Base-by-base conservation (phyloP, 2,888 invertebrate genomes). In the Polymixis flavicincta region DNA sequence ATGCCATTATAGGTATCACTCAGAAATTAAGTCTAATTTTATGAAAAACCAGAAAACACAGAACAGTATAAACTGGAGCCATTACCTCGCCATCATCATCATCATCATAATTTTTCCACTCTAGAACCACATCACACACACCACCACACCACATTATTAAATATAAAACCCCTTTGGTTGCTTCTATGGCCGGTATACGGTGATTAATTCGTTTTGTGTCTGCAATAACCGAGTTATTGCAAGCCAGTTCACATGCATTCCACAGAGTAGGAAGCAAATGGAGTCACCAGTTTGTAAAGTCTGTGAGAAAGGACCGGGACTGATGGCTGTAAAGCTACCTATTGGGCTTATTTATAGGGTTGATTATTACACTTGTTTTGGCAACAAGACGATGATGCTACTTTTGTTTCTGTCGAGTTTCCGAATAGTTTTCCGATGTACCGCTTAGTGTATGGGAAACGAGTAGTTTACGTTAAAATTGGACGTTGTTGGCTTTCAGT, bases 151-250 rank as follows among this genome's bases (percentile, higher is more conserved):
- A 50, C 71, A 84, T 84, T 82, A 82, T 84, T 84, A 67, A 81
- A 76, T 84, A 66, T 66, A 66, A 71, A 80, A 69, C 65, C 50
- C 70, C 69, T 69, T 80, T 76, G 57, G 80, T 48, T 37, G 48
- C 55, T 37, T 68, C 69, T 55, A 77, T 78, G 71, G 74, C 61
- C 66, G 59, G 57, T 73, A 67, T 68, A 76, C 69, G 71, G 82
- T 85, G 78, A 89, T 89, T 86, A 88, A 89, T 90, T 83, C 88
- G 83, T 83, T 88, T 82, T 87, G 83, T 89, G 85, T 82, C 73
- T 65, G 80, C 83, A 71, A 85, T 88, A 90, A 90, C 88, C 70
- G 13, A 78, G 85, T 90, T 89, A 89, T 76, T 76, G 79, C 81
- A 76, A 77, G 85, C 82, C 74, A 71, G 76, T 82, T 75, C 74